Base-by-base conservation (phyloP, 2,113 vertebrate genomes). In the Pterocles gutturalis region DNA sequence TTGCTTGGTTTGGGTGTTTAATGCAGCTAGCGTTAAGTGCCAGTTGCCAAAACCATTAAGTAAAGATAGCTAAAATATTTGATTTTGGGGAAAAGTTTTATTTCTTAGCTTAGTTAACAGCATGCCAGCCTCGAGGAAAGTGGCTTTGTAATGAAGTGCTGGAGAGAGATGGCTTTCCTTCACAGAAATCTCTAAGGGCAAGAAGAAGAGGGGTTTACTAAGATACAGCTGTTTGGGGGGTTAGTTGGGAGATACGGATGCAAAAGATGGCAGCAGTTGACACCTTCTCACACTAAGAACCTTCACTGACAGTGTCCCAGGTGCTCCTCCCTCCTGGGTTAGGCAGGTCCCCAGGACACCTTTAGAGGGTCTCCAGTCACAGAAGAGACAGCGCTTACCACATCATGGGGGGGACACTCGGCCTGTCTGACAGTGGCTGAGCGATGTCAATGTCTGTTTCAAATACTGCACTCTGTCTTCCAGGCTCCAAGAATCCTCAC, bases 401-500 rank as follows among this genome's bases (percentile, higher is more conserved):
- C 38, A n/a, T 33, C 22, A 21, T 51, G 13, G 24, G 54, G 57
- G 58, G 0, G 16, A 17, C 20, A 7, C 49, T 31, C 0, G 1
- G 16, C 22, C 75, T 49, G 31, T 48, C 22, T 0, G 2, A 19
- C 0, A 0, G 20, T 13, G 15, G 16, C 14, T 18, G 24, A 66
- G 58, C 3, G 0, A 22, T 0, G 0, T 46, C 41, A 58, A 10
- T 1, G 3, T 38, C 61, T 34, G 8, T 66, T 61, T 88, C 78
- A 87, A 45, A 17, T 53, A 17, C 24, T 87, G 51, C 49, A 5
- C 62, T 87, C 18, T 97, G 25, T 97, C 43, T 96, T 96, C 28
- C 85, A 99, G 99, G 99, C 67, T 98, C 98, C 28, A 99, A 99
- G 96, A 99, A 98, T 28, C 98, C 98, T 61, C 98, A 98, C 88